Percentiles rank a stretch among this genome's conserved stretches.
Evolutionary conservation across 2,888 invertebrate genomes (phyloP).

Genomic region (Platycnemis pennipes): DNA sequence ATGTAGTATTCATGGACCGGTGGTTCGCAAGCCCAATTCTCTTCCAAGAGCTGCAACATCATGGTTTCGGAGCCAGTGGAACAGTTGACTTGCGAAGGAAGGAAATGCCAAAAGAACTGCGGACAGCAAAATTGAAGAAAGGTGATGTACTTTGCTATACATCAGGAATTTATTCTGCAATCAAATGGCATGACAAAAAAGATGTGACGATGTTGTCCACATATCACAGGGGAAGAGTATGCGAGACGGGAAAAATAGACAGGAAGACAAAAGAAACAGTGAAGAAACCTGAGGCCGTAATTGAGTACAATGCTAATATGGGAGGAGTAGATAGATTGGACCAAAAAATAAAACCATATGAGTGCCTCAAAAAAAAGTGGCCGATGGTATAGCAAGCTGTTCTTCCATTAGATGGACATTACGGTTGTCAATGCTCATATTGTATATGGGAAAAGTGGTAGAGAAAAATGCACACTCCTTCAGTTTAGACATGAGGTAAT

Average conservation of each 20-base stretch:
- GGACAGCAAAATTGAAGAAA: background rate
- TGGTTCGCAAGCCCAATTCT: background rate
- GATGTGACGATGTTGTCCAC: background rate
- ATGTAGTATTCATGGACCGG: background rate
- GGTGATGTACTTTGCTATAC: background rate
- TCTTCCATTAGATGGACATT: background rate
- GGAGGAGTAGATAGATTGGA: background rate
- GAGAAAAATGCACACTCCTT: background rate
- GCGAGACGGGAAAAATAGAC: too few relatives aligned
- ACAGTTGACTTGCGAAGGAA: background rate
- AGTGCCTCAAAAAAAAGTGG: background rate
- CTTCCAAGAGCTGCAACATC: background rate
- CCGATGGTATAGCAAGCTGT: background rate
- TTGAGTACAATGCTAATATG: too few relatives aligned
- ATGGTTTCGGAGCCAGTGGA: too few relatives aligned
- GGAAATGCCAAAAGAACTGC: background rate
- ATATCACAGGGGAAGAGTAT: background rate
- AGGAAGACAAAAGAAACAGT: too few relatives aligned
- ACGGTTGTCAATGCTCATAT: background rate
- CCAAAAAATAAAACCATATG: background rate
- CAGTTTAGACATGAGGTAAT: background rate
- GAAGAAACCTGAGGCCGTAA: too few relatives aligned
- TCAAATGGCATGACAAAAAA: background rate
- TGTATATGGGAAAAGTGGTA: background rate
- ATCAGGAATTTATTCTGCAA: background rate